phyloP scores from a whole-genome alignment of 1,140 invertebrate genomes.

The Trachymyrmex cornetzi region DNA sequence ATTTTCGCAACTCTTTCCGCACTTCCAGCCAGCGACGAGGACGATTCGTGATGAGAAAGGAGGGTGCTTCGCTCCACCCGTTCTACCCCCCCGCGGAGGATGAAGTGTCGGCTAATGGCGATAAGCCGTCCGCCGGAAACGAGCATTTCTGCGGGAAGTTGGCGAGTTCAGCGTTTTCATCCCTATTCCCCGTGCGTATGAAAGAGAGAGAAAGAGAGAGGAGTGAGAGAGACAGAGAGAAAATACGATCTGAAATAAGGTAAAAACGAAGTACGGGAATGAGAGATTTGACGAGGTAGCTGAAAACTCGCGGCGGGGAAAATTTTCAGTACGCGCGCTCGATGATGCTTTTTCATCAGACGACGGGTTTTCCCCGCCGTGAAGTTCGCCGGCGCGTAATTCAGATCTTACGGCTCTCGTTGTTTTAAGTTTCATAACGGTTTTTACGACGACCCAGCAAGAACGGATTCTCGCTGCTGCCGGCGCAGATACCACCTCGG shows the following conservation, averaged over 20 bases:
- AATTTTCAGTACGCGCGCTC: conserved; percentile 54
- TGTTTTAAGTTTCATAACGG: conserved; percentile 64
- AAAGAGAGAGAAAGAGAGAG: background rate
- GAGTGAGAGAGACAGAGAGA: background rate
- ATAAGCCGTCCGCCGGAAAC: conserved; percentile 74
- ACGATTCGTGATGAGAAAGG: conserved; percentile 64
- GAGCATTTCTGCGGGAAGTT: conserved; percentile 69
- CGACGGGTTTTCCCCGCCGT: background rate
- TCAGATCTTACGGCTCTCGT: conserved; percentile 54
- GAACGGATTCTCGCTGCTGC: conserved; percentile 45
- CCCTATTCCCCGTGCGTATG: conserved; percentile 52
- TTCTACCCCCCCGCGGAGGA: conserved; percentile 43
- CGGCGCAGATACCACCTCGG: conserved; percentile 29
- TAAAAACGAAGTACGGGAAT: conserved; percentile 48
- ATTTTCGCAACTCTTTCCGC: conserved; percentile 60
- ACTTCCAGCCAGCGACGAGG: background rate
- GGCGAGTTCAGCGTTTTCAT: conserved; percentile 73
- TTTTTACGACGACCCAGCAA: conserved; percentile 44
- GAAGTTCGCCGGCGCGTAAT: conserved; percentile 53
- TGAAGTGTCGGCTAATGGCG: conserved; percentile 75
- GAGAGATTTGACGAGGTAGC: conserved; percentile 67
- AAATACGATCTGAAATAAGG: conserved; percentile 31
- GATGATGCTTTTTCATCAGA: conserved; percentile 61
- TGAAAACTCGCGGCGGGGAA: conserved; percentile 53
- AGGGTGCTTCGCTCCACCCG: conserved; percentile 16